Evolutionary conservation across 30 jellyfish, hydroid and myxozoan genomes (phyloP), one percentile per base, ranked within the genome.

Genomic region (Hydra vulgaris): DNA sequence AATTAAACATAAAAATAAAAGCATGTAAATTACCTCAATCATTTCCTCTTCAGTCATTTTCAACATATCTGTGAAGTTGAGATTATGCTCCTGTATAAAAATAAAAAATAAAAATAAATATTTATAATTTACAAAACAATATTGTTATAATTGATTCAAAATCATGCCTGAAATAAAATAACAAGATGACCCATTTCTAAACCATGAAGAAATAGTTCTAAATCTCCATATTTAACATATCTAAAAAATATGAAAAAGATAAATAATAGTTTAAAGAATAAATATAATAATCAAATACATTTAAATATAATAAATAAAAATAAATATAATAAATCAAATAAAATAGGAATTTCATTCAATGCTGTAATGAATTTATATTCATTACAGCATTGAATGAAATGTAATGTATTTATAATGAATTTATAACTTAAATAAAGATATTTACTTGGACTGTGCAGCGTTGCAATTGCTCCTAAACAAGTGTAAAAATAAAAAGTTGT

Each of bases 161-260:
- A 21, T 21, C 22, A 0, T 21, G 85, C 97, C 88, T 85, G 95
- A 55, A 91, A 82, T 7, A 91, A 26, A 1, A 78, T 66, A n/a
- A 86, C 94, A 18, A 86, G 91, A 26, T 86, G 83, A 15, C 88
- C 95, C 26, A 91, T 90, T 68, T 84, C 97, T 26, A 86, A 27
- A 1, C 97, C 97, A 83, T 53, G 69, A 7, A 91, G 71, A 83
- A 91, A 91, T 54, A 86, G 72, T 54, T 91, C 97, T 12, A 91
- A 84, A 25, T 83, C 96, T 0, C 88, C 97, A 72, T 85, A 74
- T 26, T 85, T 86, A 76, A 77, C 86, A 81, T 82, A 91, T 66
- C 97, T 91, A 74, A 0, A 27, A 15, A 18, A 0, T 15, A 22
- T 78, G 7, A 61, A 19, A 73, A 23, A 5, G 8, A 24, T 3